phyloP scores from a whole-genome alignment of 2,888 invertebrate species.

The Pristionchus maxplancki region DNA sequence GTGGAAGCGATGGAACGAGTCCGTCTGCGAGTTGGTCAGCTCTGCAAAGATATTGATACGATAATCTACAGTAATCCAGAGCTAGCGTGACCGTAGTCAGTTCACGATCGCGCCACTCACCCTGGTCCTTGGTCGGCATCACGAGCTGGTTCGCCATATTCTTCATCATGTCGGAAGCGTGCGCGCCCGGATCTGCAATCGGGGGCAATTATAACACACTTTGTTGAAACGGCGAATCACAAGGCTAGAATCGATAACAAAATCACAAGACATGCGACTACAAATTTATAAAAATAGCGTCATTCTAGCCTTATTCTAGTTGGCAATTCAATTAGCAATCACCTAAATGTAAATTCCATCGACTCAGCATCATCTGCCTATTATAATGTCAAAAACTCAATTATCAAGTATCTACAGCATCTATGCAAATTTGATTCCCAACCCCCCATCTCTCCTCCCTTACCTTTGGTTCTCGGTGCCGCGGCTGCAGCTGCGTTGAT shows the following conservation, averaged over 20 bases:
- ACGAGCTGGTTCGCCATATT: constrained; percentile 6
- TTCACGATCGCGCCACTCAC: not conserved
- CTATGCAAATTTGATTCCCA: too few species aligned
- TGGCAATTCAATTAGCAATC: too few species aligned
- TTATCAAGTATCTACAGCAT: too few species aligned
- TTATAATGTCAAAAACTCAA: too few species aligned
- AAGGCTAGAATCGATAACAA: too few species aligned
- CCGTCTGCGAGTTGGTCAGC: not conserved
- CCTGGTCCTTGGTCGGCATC: constrained; percentile 39
- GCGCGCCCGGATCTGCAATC: constrained; percentile 2
- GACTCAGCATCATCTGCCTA: too few species aligned
- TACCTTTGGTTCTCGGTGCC: constrained; percentile 1
- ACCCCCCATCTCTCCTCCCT: not conserved
- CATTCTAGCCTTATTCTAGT: not conserved
- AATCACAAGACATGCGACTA: not conserved
- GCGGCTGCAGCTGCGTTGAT: constrained; percentile 20
- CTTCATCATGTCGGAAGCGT: constrained; percentile 45
- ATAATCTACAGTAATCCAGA: not conserved
- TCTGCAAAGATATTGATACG: not conserved
- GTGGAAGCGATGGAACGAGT: constrained; percentile 21
- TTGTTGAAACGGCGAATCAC: too few species aligned
- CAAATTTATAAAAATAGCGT: not conserved
- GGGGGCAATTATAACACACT: not conserved
- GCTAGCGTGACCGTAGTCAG: not conserved
- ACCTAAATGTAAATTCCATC: too few species aligned